Conservation (phyloP, 2,888 invertebrate species). For the Graphium colonna region DNA sequence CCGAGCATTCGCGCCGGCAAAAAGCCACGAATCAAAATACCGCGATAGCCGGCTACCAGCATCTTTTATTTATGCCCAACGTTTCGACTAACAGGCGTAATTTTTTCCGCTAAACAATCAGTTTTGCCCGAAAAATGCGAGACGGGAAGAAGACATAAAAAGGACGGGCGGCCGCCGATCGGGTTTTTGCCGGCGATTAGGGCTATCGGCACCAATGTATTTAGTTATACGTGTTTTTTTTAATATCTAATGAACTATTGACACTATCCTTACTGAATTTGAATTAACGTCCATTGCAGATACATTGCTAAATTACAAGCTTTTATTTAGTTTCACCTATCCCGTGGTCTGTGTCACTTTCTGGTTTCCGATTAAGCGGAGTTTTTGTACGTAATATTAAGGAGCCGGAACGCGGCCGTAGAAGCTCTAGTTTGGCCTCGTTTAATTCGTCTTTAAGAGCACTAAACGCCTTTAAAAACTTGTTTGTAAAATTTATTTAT, state of each 20-base stretch:
- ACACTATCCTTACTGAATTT: neutral
- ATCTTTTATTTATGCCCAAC: constrained; percentile 75
- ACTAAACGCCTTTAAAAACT: too few relatives aligned
- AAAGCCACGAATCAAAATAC: constrained; percentile 77
- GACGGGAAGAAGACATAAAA: constrained; percentile 72
- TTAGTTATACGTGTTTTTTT: neutral
- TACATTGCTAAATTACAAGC: too few relatives aligned
- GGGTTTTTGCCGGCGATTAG: constrained; percentile 45
- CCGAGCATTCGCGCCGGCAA: constrained; percentile 55
- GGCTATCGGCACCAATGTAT: constrained; percentile 6
- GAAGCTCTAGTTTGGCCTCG: too few relatives aligned
- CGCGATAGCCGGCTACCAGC: constrained; percentile 47
- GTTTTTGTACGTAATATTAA: too few relatives aligned
- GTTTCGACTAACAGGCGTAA: constrained; percentile 76
- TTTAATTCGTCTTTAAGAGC: too few relatives aligned
- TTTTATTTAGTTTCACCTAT: too few relatives aligned
- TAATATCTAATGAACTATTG: neutral
- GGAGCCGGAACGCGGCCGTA: too few relatives aligned
- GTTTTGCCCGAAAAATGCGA: constrained; percentile 78
- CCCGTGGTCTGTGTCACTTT: too few relatives aligned
- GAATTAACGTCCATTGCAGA: too few relatives aligned
- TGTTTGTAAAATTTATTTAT: too few relatives aligned
- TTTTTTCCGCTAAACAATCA: constrained; percentile 80
- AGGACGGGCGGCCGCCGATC: constrained; percentile 50
- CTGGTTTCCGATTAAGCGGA: too few relatives aligned